Base-by-base conservation (phyloP, 1,140 invertebrate species). In the Dinothrombium tinctorium region DNA sequence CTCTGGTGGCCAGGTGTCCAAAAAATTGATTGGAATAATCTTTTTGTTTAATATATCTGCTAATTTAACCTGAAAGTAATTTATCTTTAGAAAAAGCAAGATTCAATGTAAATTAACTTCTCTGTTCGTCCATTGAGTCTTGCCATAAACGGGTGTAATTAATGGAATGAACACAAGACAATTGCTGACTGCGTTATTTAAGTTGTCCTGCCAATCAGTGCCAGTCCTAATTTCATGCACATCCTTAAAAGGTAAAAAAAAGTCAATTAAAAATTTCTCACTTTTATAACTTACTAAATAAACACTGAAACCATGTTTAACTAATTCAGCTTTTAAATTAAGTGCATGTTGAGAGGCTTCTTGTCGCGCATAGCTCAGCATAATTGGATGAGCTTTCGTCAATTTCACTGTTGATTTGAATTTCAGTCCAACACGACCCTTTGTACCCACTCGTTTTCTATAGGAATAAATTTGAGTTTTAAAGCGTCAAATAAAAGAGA, bases 81-180 rank as follows among this genome's bases (percentile, higher is more conserved):
- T n/a, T n/a, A n/a, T n/a, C n/a, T n/a, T n/a, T n/a, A 26, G 17
- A 42, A 21, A 41, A 12, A 35, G 26, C 38, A 12, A 15, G 2
- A 26, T 37, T 23, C 25, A 3, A 20, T 33, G 4, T 6, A 31
- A 26, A 37, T 21, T 8, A 45, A 61, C 61, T 55, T 64, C 61
- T 47, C 61, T 53, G 37, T 63, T 63, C 4, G 61, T 63, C 61
- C 61, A 64, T 43, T 57, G 58, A 25, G 61, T 64, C 41, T 58
- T 56, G 17, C 61, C 61, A 48, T 64, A 64, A 23, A 50, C 50
- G 7, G 53, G 54, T 19, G 61, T 62, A 7, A 64, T 55, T 2
- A 64, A 49, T 8, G 61, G 60, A 36, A 64, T 53, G 51, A 64
- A 64, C n/a, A 60, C 50, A 37, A 57, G 51, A 52, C 60, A 62